Conservation (phyloP, 2,888 invertebrate species). For the Prosopocoilus inquinatus region DNA sequence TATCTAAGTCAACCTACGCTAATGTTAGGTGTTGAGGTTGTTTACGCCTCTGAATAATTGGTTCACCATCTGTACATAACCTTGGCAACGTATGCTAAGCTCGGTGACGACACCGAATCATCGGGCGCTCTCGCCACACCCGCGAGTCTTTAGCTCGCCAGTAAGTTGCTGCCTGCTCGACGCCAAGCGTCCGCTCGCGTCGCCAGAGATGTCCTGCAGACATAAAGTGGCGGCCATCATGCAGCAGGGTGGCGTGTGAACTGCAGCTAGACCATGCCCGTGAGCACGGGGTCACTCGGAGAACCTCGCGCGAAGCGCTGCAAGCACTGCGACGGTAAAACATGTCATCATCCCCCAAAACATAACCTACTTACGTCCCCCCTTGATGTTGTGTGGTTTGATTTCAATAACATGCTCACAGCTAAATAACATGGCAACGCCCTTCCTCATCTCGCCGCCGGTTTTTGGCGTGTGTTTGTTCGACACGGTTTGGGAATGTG, state of each 20-base stretch:
- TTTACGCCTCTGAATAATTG: not conserved
- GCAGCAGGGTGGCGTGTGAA: conserved; percentile 39
- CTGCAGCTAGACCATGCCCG: conserved; percentile 56
- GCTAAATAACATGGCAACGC: conserved; percentile 26
- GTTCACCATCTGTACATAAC: conserved; percentile 9
- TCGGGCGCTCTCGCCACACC: conserved; percentile 27
- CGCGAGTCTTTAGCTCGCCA: conserved; percentile 24
- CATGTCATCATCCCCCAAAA: conserved; percentile 13
- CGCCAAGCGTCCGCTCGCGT: conserved; percentile 39
- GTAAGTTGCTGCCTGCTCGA: conserved; percentile 30
- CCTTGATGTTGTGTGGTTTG: conserved; percentile 23
- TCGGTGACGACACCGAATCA: conserved; percentile 12
- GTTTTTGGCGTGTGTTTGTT: conserved; percentile 29
- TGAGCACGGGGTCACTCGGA: conserved; percentile 63
- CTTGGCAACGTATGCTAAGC: conserved; percentile 17
- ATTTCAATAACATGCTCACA: conserved; percentile 22
- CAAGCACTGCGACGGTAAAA: conserved; percentile 85
- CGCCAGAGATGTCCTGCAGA: conserved; percentile 30
- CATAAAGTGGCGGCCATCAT: conserved; percentile 20
- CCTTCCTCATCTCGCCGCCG: conserved; percentile 19
- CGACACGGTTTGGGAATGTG: conserved; percentile 34
- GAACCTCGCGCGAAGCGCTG: conserved; percentile 88
- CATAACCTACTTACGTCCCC: conserved; percentile 22
- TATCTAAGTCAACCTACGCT: too few relatives aligned
- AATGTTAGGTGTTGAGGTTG: too few relatives aligned